Percentiles rank a stretch among this genome's conserved stretches.
phyloP scores from a whole-genome alignment of 2,888 invertebrate genomes.

The Meliscaeva auricollis region DNA sequence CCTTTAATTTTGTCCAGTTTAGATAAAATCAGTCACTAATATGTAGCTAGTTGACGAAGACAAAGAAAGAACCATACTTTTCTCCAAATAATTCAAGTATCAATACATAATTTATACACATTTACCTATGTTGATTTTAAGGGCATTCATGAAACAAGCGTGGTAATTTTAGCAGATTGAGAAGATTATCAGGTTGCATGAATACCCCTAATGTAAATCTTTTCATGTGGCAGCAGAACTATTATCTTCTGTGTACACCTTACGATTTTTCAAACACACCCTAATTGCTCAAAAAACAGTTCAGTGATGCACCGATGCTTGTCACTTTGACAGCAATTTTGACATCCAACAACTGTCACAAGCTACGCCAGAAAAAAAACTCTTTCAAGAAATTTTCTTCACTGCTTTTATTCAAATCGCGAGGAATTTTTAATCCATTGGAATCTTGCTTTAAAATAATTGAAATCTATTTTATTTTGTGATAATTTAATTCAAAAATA shows the following conservation, averaged over 20 bases:
- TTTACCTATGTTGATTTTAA: no score
- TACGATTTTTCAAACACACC: conserved; percentile 18
- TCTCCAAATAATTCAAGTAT: no score
- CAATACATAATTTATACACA: no score
- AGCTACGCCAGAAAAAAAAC: neutral
- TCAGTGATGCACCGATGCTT: conserved; percentile 6
- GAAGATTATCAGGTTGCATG: no score
- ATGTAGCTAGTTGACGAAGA: no score
- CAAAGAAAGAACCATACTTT: no score
- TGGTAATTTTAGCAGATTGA: no score
- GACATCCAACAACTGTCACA: conserved; percentile 56
- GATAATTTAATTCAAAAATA: conserved; percentile 41
- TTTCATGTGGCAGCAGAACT: no score
- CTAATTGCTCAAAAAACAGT: neutral
- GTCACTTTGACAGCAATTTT: conserved; percentile 17
- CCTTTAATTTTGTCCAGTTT: no score
- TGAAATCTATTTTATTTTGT: conserved; percentile 28
- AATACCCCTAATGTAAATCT: no score
- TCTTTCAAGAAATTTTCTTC: conserved; percentile 47
- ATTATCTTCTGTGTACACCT: neutral
- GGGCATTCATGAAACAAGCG: no score
- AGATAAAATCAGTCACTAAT: no score
- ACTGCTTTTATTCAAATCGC: conserved; percentile 43
- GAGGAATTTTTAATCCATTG: conserved; percentile 54
- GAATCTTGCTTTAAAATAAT: conserved; percentile 41